Base-by-base conservation (phyloP, 2,797 vertebrate species). In the Ctenopoma multispine region DNA sequence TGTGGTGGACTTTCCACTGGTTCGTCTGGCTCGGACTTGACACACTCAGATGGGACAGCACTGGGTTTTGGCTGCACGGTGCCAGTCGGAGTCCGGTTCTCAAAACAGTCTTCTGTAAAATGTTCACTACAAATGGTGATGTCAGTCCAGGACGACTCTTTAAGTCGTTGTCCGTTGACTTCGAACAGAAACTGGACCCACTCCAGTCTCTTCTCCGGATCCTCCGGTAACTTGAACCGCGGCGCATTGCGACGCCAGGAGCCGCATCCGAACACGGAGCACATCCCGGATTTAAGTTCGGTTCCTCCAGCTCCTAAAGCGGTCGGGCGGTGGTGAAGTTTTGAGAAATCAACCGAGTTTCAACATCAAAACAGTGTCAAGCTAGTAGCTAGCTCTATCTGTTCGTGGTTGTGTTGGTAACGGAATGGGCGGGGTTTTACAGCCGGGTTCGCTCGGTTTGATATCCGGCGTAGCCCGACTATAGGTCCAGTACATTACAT, bases 151-250 rank as follows among this genome's bases (percentile, higher is more conserved):
- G 54, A 72, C 8, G 84, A 82, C 1, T 86, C 82, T 57, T 68
- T 85, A 1, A 88, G 56, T 1, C 61, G 63, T 1, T 85, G 84
- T 2, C 20, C 59, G 21, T 90, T 86, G 5, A 73, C 77, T 21
- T 73, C 63, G 0, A 79, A 59, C 0, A 90, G 41, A 51, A 90
- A 90, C 75, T 85, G 75, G 1, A 90, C 77, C 88, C 88, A 90
- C 44, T 81, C 75, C 46, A 79, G 77, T 0, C 84, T 85, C 70
- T 23, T 75, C 50, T 82, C 86, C 0, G 88, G 80, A 9, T 88
- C 86, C 24, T 82, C 75, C 12, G 86, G 88, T 67, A 87, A 36
- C 51, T 24, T 64, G 50, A 85, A 89, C 8, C 82, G 44, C 1
- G 62, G 56, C 5, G 24, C 57, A 7, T 23, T 17, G 15, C 61